A percentile compares a stretch with the other conserved stretches of the same genome.
Evolutionary conservation across 1,140 invertebrate genomes (phyloP).

Genomic region (Leptinotarsa defecta): DNA sequence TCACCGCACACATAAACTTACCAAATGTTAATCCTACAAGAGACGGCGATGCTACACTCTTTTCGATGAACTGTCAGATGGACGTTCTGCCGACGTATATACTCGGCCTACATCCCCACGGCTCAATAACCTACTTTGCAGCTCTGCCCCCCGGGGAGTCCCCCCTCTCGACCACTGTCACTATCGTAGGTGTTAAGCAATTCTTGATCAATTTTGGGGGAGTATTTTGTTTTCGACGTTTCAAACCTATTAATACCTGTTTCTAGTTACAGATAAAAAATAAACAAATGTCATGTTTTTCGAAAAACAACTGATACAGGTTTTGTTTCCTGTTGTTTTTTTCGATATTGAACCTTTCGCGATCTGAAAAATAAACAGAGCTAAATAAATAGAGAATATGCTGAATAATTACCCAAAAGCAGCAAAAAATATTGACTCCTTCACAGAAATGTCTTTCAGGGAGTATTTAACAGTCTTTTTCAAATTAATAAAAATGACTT

Average conservation of each 20-base stretch:
- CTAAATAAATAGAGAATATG: no score
- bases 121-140: slow-evolving; percentile 49
- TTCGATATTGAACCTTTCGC: no score
- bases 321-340: no score
- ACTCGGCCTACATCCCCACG: slow-evolving; percentile 57
- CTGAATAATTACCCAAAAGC: no score
- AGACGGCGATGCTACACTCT: slow-evolving; percentile 35
- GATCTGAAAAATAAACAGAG: no score
- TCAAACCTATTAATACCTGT: not conserved
- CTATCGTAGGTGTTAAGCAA: slow-evolving; percentile 33
- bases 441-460: no score
- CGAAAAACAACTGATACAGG: no score
- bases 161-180: slow-evolving; percentile 45
- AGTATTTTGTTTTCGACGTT: not conserved
- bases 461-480: no score
- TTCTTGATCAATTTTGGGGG: not conserved
- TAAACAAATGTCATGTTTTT: not conserved
- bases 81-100: slow-evolving; percentile 49
- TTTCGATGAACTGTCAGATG: slow-evolving; percentile 47
- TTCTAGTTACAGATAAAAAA: not conserved
- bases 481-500: no score
- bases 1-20: slow-evolving; percentile 31
- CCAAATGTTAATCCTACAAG: slow-evolving; percentile 39
- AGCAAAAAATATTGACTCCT: no score
- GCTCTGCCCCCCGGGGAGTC: slow-evolving; percentile 35